Evolutionary conservation across 1,140 invertebrate species (phyloP).

Genomic region (Polyergus mexicanus): DNA sequence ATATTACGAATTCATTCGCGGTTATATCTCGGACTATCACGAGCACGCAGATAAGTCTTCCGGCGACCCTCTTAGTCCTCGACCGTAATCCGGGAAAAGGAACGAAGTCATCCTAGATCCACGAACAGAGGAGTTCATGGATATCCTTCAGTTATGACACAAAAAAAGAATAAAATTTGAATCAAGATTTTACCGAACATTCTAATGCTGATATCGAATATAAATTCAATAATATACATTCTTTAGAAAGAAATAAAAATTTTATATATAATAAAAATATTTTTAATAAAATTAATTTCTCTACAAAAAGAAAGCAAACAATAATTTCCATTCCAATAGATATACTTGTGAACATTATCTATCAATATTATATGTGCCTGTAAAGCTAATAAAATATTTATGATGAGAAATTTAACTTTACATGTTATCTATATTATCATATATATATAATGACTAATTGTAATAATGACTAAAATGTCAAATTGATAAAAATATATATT

Average conservation of each 20-base stretch:
- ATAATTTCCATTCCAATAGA: neutral
- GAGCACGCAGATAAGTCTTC: constrained; percentile 36
- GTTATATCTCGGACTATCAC: constrained; percentile 49
- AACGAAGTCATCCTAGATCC: constrained; percentile 30
- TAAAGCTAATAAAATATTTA: neutral
- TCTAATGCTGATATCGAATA: neutral
- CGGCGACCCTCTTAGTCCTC: neutral
- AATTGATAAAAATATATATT: neutral
- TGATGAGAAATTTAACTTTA: neutral
- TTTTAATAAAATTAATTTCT: too few relatives aligned
- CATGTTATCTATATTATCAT: neutral
- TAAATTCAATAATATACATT: neutral
- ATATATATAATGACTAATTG: neutral
- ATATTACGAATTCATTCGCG: constrained; percentile 62
- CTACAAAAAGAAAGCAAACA: neutral
- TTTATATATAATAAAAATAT: too few relatives aligned
- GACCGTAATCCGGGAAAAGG: constrained; percentile 34
- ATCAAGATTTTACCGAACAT: neutral
- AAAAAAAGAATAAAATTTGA: neutral
- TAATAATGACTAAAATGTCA: neutral
- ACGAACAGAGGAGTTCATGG: neutral
- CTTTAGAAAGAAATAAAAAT: too few relatives aligned
- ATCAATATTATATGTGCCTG: neutral
- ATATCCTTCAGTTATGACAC: neutral
- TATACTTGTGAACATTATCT: neutral